Conservation (phyloP, 1,140 invertebrate species). For the Pinna nobilis region DNA sequence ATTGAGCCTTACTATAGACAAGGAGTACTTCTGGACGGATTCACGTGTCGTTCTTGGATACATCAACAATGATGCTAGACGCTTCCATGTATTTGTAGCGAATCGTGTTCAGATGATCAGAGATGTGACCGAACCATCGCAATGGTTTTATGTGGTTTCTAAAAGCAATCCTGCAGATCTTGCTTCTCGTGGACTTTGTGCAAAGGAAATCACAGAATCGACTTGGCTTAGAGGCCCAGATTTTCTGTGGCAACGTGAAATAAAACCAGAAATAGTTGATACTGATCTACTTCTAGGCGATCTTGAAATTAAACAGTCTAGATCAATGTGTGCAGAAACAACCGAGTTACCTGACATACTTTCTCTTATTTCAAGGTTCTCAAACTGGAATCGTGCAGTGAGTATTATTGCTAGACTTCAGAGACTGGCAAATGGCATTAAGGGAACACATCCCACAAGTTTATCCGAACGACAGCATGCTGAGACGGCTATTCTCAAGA, state of each 20-base stretch:
- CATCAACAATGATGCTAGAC: slow-evolving; percentile 42
- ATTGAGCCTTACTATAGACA: slow-evolving; percentile 12
- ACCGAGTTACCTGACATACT: not conserved
- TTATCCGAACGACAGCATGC: slow-evolving; percentile 10
- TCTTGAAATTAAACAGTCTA: slow-evolving; percentile 21
- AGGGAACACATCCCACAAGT: slow-evolving; percentile 14
- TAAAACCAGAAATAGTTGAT: slow-evolving; percentile 1
- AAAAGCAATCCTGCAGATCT: slow-evolving; percentile 42
- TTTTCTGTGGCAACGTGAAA: slow-evolving; percentile 36
- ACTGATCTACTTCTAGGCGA: slow-evolving; percentile 23
- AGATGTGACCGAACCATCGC: slow-evolving; percentile 4
- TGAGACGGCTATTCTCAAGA: slow-evolving; percentile 16
- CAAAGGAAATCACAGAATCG: slow-evolving; percentile 21
- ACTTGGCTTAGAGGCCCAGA: slow-evolving; percentile 36
- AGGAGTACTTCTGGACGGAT: slow-evolving; percentile 34
- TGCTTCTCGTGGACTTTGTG: slow-evolving; percentile 25
- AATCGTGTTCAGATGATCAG: slow-evolving; percentile 44
- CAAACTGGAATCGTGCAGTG: slow-evolving; percentile 9
- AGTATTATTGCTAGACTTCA: slow-evolving; percentile 20
- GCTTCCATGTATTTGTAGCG: slow-evolving; percentile 51
- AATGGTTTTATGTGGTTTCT: slow-evolving; percentile 35
- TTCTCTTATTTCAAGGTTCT: slow-evolving; percentile 18
- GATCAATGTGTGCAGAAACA: slow-evolving; percentile 5
- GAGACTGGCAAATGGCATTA: slow-evolving; percentile 21
- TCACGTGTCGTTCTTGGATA: slow-evolving; percentile 35